These are phyloP conservation scores for Lasioglossum albipes DNA, from an alignment of 1,140 invertebrate species.

Conservation along the genomic window DNA sequence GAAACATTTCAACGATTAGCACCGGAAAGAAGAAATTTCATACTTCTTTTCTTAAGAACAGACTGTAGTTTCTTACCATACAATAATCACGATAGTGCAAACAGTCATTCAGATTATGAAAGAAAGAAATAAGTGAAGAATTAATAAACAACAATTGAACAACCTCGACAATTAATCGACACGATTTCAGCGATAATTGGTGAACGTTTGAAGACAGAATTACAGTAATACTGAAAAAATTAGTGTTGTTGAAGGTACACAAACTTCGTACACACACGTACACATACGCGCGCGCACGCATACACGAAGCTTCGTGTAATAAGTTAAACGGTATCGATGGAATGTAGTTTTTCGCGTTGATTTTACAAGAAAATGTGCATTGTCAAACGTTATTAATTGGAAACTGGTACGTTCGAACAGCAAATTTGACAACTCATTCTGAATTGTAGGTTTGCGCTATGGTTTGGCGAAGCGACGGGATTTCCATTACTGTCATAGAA, in stretches of 20 bases:
- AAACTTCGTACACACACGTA: not conserved
- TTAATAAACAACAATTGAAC: not conserved
- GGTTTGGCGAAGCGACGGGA: not conserved
- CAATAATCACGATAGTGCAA: too few relatives aligned
- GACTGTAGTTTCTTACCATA: too few relatives aligned
- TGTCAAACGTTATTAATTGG: not conserved
- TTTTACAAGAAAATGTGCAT: not conserved
- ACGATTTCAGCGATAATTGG: not conserved
- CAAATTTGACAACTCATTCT: slow-evolving; percentile 24
- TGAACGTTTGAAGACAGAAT: not conserved
- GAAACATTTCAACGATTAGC: slow-evolving; percentile 2
- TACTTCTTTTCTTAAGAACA: not conserved
- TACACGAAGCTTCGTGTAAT: not conserved
- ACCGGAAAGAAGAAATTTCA: not conserved
- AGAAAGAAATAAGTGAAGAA: not conserved
- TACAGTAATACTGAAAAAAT: not conserved
- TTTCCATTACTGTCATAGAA: not conserved
- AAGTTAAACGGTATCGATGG: not conserved
- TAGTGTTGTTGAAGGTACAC: not conserved
- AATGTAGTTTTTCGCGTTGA: not conserved
- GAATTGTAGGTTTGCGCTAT: not conserved
- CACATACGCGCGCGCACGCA: too few relatives aligned
- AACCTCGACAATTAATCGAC: not conserved
- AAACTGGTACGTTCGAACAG: not conserved
- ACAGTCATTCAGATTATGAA: too few relatives aligned